Conservation (phyloP, 2,888 invertebrate genomes). For the Rambutsinella grinnellia region DNA sequence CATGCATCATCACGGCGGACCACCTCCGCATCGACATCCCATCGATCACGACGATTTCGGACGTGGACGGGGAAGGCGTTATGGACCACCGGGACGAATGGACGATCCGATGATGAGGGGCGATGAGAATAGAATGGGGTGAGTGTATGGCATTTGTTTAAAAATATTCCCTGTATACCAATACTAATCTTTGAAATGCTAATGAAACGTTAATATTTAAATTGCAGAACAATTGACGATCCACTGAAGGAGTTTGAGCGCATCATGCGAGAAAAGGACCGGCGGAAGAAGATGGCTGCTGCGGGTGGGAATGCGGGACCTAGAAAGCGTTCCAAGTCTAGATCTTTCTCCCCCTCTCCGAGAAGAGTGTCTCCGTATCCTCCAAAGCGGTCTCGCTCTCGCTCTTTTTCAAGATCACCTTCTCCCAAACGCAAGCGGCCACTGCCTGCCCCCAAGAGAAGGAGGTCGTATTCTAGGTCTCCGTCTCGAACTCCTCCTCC, state of each 20-base stretch:
- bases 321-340: slow-evolving; percentile 69
- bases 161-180: neutral
- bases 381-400: slow-evolving; percentile 66
- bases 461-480: slow-evolving; percentile 68
- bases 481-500: slow-evolving; percentile 70
- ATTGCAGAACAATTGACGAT: slow-evolving; percentile 78
- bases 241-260: slow-evolving; percentile 89
- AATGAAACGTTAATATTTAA: too few relatives aligned
- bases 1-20: slow-evolving; percentile 52
- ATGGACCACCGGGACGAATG: slow-evolving; percentile 32
- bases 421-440: slow-evolving; percentile 64
- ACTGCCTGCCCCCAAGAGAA: slow-evolving; percentile 46
- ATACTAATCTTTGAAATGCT: neutral
- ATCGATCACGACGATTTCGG: slow-evolving; percentile 43
- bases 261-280: slow-evolving; percentile 87
- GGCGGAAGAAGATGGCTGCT: slow-evolving; percentile 70
- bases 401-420: slow-evolving; percentile 67
- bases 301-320: slow-evolving; percentile 1
- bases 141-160: neutral
- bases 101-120: slow-evolving; percentile 12
- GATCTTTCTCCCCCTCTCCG: slow-evolving; percentile 67
- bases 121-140: slow-evolving; percentile 32
- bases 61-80: slow-evolving; percentile 19
- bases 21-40: slow-evolving; percentile 35
- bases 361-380: slow-evolving; percentile 55